Evolutionary conservation across 2,113 vertebrate species (phyloP), one percentile per base, ranked within the genome.

Genomic region (Eptatretus burgeri): DNA sequence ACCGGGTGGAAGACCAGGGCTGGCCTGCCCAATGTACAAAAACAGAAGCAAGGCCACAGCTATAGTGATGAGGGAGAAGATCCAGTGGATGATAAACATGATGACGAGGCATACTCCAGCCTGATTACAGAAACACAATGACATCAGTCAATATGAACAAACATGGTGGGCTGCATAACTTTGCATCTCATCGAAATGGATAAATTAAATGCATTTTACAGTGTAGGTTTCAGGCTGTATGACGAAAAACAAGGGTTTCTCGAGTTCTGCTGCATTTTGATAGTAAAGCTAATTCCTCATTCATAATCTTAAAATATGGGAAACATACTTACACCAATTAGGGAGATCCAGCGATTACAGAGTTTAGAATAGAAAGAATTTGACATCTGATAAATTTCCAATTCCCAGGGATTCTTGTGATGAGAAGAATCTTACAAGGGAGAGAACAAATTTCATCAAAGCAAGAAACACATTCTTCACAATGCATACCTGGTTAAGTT

Each of bases 81-180:
- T 75, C 89, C 91, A 98, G 70, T 96, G 81, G 71, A 88, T 98
- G 64, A 89, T 76, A 76, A 96, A 83, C 81, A 88, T 88, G 17
- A 96, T 83, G 56, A 79, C 20, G 65, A 94, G 66, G 19, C 85
- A 94, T 60, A 76, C 66, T 2, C 81, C 2, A 1, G 78, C 84
- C 91, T 96, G 73, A 66, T 51, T 66, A 14, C 14, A 51, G 18
- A 50, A 52, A 64, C 41, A 63, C 16, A 66, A 64, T 2, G 8
- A 63, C 13, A 20, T 51, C 52, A n/a, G 51, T 49, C 51, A 64
- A 17, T 49, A 52, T 16, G 16, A 10, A 11, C n/a, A 17, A 17
- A 63, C 16, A 66, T 50, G 49, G n/a, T 51, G 50, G 50, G 51
- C 13, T 51, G 62, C 13, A 41, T 7, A 41, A 41, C 7, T 5